Evolutionary conservation across 1,140 invertebrate species (phyloP).

Genomic region (Drosophila fuyamai): DNA sequence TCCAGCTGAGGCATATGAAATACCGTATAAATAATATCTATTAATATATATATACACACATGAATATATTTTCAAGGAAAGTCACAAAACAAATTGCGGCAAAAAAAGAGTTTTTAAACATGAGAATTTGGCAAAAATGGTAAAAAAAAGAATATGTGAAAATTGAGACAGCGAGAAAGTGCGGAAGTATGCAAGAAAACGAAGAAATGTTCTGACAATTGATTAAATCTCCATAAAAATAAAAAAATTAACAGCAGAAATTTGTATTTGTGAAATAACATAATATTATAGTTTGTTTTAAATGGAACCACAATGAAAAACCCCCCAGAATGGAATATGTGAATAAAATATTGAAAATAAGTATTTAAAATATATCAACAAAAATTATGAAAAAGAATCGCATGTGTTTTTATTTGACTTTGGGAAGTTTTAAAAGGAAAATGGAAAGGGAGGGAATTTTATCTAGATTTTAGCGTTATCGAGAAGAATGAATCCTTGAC

Average conservation of each 20-base stretch:
- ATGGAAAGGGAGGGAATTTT: too few relatives aligned
- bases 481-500: not conserved
- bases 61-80: conserved; percentile 51
- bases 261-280: conserved; percentile 78
- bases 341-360: conserved; percentile 80
- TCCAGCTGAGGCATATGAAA: conserved; percentile 48
- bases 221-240: conserved; percentile 45
- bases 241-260: conserved; percentile 27
- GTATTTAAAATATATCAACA: conserved; percentile 82
- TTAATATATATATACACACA: conserved; percentile 42
- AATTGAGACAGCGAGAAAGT: conserved; percentile 1
- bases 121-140: conserved; percentile 27
- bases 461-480: not conserved
- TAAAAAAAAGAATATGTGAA: conserved; percentile 11
- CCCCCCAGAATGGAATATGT: conserved; percentile 70
- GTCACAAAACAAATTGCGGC: conserved; percentile 49
- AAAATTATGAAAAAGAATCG: conserved; percentile 59
- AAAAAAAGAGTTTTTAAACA: conserved; percentile 47
- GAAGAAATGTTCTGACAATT: conserved; percentile 32
- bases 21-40: conserved; percentile 51
- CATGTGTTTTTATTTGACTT: conserved; percentile 15
- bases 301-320: conserved; percentile 43
- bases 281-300: conserved; percentile 79
- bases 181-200: not conserved
- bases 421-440: not conserved